These are phyloP conservation scores for Biston betularia DNA, from an alignment of 2,888 invertebrate genomes.

Conservation along the genomic window DNA sequence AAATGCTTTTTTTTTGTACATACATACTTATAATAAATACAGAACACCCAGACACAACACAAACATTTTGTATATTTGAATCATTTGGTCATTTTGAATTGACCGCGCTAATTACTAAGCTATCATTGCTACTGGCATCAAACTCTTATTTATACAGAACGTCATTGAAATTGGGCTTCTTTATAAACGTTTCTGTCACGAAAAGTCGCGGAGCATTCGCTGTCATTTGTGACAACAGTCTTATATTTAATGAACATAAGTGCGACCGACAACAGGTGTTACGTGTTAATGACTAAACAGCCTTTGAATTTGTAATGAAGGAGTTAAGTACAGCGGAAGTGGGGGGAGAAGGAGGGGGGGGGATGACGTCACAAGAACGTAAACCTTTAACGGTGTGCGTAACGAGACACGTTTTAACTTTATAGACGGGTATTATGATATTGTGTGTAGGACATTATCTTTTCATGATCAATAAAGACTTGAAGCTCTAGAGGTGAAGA, in stretches of 20 bases:
- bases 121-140: no score
- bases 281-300: conserved; percentile 82
- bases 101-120: no score
- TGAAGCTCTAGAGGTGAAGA: conserved; percentile 21
- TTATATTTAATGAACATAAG: conserved; percentile 54
- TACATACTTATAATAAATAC: no score
- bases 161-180: neutral
- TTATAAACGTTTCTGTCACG: neutral
- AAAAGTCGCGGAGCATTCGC: conserved; percentile 26
- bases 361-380: conserved; percentile 58
- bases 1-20: no score
- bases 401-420: conserved; percentile 46
- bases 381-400: conserved; percentile 46
- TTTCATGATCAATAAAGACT: conserved; percentile 45
- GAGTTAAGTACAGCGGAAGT: conserved; percentile 62
- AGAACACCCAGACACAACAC: no score
- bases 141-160: neutral
- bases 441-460: conserved; percentile 42
- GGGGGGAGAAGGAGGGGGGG: conserved; percentile 46
- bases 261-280: conserved; percentile 77
- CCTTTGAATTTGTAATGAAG: conserved; percentile 80
- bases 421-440: conserved; percentile 41
- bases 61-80: no score
- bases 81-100: no score
- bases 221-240: conserved; percentile 13